Evolutionary conservation across 64 coral and sea anemone genomes (phyloP), one percentile per base, ranked within the genome.

Genomic region (Catalaphyllia jardinei): DNA sequence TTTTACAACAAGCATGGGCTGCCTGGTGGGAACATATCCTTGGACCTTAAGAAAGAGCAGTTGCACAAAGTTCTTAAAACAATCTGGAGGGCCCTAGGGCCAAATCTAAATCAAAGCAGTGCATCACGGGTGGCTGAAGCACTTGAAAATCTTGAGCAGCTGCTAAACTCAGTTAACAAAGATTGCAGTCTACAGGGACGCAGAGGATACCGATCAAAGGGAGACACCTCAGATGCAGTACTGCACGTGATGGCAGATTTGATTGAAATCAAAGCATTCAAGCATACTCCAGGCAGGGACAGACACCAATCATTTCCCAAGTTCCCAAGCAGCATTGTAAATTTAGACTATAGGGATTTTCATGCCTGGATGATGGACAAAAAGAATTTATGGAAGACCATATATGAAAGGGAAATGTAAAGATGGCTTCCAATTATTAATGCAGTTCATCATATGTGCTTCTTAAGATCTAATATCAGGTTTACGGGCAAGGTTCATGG

Each of bases 341-440:
- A 78, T 10, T 17, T 92, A 39, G 90, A 92, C 31, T 92, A 92
- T 54, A 52, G 80, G 20, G 61, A 92, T 67, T 60, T 92, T 12
- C 72, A 86, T 69, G 27, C 54, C 24, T 92, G 90, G 90, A 92
- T 92, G 28, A 92, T 31, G 13, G 90, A 92, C 19, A 73, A 92
- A 60, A 54, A 76, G 61, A 65, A 92, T 13, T 29, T 86, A 86
- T 92, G 90, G 90, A 72, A 78, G 27, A 54, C 88, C 15, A 73
- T 89, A 31, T 90, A 90, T 75, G 72, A 89, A 62, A n/a, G 33
- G 19, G 31, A 63, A 62, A 27, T 19, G 19, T 84, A 67, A 29
- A n/a, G n/a, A n/a, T n/a, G n/a, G n/a, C n/a, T n/a, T n/a, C n/a
- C n/a, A n/a, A n/a, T n/a, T n/a, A n/a, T n/a, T n/a, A n/a, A n/a